These are phyloP conservation scores for Clarias platycephalus DNA, from an alignment of 2,797 vertebrate species.

Conservation along the genomic window DNA sequence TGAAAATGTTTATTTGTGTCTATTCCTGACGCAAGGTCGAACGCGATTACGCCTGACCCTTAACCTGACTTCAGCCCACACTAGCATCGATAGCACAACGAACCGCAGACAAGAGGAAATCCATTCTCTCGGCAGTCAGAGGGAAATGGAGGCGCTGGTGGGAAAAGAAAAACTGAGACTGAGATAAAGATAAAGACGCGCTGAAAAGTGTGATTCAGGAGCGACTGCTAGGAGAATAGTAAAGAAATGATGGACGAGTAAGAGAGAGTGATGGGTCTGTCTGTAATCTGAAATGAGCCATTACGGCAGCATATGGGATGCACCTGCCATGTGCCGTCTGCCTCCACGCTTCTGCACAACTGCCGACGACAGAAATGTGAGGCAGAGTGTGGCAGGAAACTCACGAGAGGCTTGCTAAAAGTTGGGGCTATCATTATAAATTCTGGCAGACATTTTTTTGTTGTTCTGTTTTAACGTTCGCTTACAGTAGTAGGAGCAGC, in stretches of 20 bases:
- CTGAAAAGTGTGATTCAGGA: conserved; percentile 24
- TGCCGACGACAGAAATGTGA: conserved; percentile 19
- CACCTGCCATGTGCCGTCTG: conserved; percentile 45
- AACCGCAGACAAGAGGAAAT: conserved; percentile 49
- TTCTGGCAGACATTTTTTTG: conserved; percentile 20
- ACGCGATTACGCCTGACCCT: conserved; percentile 39
- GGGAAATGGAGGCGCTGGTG: conserved; percentile 9
- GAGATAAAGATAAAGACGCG: conserved; percentile 36
- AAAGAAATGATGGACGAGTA: conserved; percentile 32
- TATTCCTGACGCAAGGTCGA: background rate
- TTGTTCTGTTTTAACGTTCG: background rate
- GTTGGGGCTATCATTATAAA: conserved; percentile 28
- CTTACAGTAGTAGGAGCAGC: background rate
- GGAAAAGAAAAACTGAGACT: conserved; percentile 1
- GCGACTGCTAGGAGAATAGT: conserved; percentile 17
- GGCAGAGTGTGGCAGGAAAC: conserved; percentile 20
- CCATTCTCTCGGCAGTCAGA: conserved; percentile 17
- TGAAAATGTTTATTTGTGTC: conserved; percentile 12
- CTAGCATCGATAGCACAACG: conserved; percentile 20
- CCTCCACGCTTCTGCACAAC: conserved; percentile 29
- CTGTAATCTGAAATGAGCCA: conserved; percentile 53
- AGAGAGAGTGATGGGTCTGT: conserved; percentile 48
- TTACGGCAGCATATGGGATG: conserved; percentile 47
- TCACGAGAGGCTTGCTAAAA: conserved; percentile 24
- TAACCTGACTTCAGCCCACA: conserved; percentile 20